A percentile compares a stretch with the other conserved stretches of the same genome.
Conservation (phyloP, 2,888 invertebrate species). For the Brenthis daphne region DNA sequence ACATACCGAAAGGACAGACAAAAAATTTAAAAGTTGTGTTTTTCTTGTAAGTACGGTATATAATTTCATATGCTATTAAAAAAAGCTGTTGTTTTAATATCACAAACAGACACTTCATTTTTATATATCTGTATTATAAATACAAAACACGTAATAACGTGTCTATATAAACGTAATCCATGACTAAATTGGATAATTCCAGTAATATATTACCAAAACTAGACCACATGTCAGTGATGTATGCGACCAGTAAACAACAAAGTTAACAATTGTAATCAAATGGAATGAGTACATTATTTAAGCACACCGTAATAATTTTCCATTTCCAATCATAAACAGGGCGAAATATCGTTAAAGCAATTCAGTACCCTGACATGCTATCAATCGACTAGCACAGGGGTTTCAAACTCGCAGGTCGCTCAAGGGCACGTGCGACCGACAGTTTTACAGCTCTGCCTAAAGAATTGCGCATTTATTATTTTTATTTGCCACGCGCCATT, state of each 20-base stretch:
- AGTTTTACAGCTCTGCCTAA: conserved; percentile 76
- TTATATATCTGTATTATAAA: no score
- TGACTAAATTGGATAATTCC: no score
- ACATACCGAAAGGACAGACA: no score
- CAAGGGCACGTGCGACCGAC: conserved; percentile 72
- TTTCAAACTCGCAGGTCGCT: conserved; percentile 53
- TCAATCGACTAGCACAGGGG: conserved; percentile 53
- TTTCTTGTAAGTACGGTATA: no score
- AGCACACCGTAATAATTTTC: conserved; percentile 29
- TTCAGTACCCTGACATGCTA: conserved; percentile 48
- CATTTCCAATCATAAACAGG: conserved; percentile 35
- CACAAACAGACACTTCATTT: no score
- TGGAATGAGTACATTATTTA: conserved; percentile 6
- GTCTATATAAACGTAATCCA: no score
- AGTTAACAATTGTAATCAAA: conserved; percentile 1
- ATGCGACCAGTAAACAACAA: background rate
- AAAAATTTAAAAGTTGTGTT: no score
- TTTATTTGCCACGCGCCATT: conserved; percentile 72
- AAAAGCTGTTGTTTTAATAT: no score
- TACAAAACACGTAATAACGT: no score
- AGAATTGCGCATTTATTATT: conserved; percentile 79
- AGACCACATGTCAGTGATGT: background rate
- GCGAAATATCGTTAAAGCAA: conserved; percentile 46
- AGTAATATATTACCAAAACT: background rate
- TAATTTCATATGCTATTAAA: no score